These are phyloP conservation scores for Geotrupes spiniger DNA, from an alignment of 2,888 invertebrate genomes.

Conservation along the genomic window DNA sequence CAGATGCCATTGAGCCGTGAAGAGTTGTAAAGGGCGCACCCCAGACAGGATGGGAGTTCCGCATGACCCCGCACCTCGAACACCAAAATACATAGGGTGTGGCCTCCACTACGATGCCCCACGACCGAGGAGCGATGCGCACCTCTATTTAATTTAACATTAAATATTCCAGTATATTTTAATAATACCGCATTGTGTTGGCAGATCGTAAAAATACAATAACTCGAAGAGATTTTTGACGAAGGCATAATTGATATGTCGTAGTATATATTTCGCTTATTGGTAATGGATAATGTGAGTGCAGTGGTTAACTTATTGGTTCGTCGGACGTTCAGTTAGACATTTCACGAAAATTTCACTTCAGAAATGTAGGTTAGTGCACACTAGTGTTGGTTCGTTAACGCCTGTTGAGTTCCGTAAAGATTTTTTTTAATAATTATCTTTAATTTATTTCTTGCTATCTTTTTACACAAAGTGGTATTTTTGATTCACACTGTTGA, in stretches of 20 bases:
- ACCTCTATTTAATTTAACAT: constrained; percentile 42
- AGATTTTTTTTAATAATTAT: no score
- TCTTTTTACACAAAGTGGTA: no score
- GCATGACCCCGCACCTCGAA: constrained; percentile 44
- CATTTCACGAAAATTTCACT: no score
- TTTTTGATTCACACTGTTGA: no score
- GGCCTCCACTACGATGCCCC: constrained; percentile 29
- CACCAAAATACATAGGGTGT: constrained; percentile 42
- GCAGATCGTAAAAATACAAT: constrained; percentile 1
- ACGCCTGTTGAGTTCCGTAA: no score
- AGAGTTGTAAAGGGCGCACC: constrained; percentile 40
- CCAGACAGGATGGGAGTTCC: constrained; percentile 51
- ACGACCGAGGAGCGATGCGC: constrained; percentile 9
- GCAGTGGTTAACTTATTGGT: no score
- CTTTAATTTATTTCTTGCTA: no score
- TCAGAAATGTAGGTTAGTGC: no score
- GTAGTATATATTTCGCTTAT: constrained; percentile 6
- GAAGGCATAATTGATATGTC: constrained; percentile 3
- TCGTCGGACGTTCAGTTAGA: no score
- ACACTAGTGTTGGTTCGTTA: no score
- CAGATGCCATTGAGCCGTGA: constrained; percentile 38
- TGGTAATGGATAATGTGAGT: neutral
- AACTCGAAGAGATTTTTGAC: constrained; percentile 1
- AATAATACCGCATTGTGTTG: constrained; percentile 13
- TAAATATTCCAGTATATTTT: constrained; percentile 19